Evolutionary conservation across 2,113 vertebrate genomes (phyloP).

Genomic region (Mohoua ochrocephala): DNA sequence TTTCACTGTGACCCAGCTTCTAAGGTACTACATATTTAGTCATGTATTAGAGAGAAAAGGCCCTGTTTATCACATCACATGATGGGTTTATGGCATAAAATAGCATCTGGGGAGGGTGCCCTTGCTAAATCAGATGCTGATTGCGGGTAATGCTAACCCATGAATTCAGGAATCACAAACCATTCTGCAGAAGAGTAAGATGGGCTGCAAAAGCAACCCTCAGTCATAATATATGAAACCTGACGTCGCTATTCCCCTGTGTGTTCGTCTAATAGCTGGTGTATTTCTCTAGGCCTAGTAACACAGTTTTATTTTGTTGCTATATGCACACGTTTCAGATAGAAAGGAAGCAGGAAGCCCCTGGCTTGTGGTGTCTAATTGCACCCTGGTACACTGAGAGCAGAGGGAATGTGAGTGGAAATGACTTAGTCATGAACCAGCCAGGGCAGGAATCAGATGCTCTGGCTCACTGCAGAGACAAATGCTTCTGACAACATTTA

Average conservation of each 20-base stretch:
- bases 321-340: not conserved
- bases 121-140: not conserved
- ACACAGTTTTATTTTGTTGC: not conserved
- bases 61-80: not conserved
- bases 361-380: not conserved
- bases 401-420: not conserved
- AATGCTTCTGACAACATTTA: not conserved
- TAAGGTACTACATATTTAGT: not conserved
- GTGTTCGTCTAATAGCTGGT: not conserved
- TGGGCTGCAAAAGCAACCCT: not conserved
- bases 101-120: not conserved
- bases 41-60: not conserved
- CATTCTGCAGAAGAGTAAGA: not conserved
- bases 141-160: not conserved
- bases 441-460: not conserved
- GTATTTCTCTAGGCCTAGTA: not conserved
- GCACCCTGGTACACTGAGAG: accelerated
- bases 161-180: not conserved
- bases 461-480: not conserved
- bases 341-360: not conserved
- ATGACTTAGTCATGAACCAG: not conserved
- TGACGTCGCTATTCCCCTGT: not conserved
- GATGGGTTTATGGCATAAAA: not conserved
- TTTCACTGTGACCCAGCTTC: not conserved
- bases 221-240: not conserved